These are phyloP conservation scores for Junonia oenone DNA, from an alignment of 2,888 invertebrate genomes.

Conservation along the genomic window DNA sequence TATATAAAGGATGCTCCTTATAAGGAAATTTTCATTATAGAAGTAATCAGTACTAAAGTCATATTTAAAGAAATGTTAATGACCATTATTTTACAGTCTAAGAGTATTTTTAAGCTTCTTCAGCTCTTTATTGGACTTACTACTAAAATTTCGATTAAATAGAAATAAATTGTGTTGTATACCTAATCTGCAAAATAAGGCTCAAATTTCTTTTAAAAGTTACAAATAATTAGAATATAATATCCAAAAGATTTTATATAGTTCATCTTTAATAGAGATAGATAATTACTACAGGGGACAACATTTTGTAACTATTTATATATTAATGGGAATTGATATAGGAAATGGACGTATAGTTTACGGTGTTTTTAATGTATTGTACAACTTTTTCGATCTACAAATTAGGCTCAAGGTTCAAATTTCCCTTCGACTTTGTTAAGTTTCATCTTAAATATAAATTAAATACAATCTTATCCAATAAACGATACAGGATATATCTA, in stretches of 20 bases:
- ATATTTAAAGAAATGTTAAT: slow-evolving; percentile 21
- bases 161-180: slow-evolving; percentile 1
- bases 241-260: not conserved
- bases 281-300: too few species aligned
- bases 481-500: slow-evolving; percentile 43
- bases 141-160: slow-evolving; percentile 1
- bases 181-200: slow-evolving; percentile 12
- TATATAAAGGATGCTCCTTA: slow-evolving; percentile 12
- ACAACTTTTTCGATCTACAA: not conserved
- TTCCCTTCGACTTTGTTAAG: not conserved
- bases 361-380: not conserved
- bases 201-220: not conserved
- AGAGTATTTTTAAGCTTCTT: slow-evolving; percentile 43
- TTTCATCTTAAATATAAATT: not conserved
- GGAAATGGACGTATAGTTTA: not conserved
- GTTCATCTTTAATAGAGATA: too few species aligned
- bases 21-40: not conserved
- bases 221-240: not conserved
- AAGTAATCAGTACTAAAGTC: not conserved
- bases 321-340: not conserved
- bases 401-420: not conserved
- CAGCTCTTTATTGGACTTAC: slow-evolving; percentile 7
- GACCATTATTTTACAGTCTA: slow-evolving; percentile 23
- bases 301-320: not conserved
- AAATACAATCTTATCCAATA: slow-evolving; percentile 6